Base-by-base conservation (phyloP, 2,113 vertebrate species). In the Corynorhinus townsendii region DNA sequence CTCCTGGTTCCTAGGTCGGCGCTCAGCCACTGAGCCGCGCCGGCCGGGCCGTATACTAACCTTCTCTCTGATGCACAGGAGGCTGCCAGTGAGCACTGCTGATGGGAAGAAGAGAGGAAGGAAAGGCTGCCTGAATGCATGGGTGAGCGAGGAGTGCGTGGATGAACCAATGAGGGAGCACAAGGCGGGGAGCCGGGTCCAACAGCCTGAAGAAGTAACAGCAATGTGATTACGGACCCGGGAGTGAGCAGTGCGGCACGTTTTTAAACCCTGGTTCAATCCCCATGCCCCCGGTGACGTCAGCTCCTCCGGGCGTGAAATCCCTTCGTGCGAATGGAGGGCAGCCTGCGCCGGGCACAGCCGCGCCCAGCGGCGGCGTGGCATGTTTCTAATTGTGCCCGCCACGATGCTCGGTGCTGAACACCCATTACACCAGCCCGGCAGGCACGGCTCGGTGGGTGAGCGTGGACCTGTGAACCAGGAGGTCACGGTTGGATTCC, bases 271-370 rank as follows among this genome's bases (percentile, higher is more conserved):
- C 38, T 0, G 11, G 5, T 12, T 62, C 38, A 38, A 16, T 12
- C 14, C 5, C 12, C n/a, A 7, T 3, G 52, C 33, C 7, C 43
- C 43, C 8, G 11, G 38, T 28, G 26, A 22, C 2, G 0, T 28
- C 12, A 52, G 47, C 26, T 7, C 40, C 14, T 9, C 40, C 40
- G 30, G 16, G 45, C 24, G 35, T 35, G 5, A 56, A 10, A 8
- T 86, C 30, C 66, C 15, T 64, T 16, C 28, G 8, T 0, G 9
- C 1, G 2, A 33, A 52, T 12, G 15, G 35, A n/a, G 4, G 5
- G 2, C 8, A 30, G 33, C 10, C 33, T 2, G 1, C 0, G 4
- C 54, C 77, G 28, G 62, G 24, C 15, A 2, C 47, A 5, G 15
- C 11, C 7, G 11, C 4, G 24, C 38, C 11, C 11, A 0, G 3